Conservation (phyloP, 2,888 invertebrate species). For the Hydrotaea cyrtoneurina region DNA sequence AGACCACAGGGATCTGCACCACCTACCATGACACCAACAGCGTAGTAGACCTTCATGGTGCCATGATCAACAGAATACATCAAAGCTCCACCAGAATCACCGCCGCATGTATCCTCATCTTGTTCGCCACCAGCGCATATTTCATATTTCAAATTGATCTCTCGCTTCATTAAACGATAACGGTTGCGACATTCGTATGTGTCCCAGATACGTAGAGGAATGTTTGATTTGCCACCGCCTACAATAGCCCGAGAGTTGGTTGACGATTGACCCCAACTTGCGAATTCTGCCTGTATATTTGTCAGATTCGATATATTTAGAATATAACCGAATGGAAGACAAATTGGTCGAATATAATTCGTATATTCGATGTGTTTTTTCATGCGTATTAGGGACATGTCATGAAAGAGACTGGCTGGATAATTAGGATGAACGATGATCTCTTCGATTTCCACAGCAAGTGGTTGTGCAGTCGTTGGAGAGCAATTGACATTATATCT, state of each 20-base stretch:
- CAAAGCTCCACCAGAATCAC: constrained; percentile 85
- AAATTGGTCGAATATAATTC: constrained; percentile 6
- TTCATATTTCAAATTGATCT: constrained; percentile 81
- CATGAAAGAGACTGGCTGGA: neutral
- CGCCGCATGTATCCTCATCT: constrained; percentile 82
- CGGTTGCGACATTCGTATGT: constrained; percentile 81
- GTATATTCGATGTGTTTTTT: neutral
- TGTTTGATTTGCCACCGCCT: constrained; percentile 81
- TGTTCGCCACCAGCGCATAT: constrained; percentile 84
- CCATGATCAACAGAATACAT: constrained; percentile 80
- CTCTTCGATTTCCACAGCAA: neutral
- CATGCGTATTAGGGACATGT: constrained; percentile 6
- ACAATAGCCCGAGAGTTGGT: neutral
- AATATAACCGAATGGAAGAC: neutral
- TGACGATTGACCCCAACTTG: neutral
- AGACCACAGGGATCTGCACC: constrained; percentile 84
- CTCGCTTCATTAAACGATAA: constrained; percentile 81
- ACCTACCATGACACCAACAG: constrained; percentile 84
- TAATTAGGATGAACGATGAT: neutral
- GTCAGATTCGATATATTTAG: neutral
- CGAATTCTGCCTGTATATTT: neutral
- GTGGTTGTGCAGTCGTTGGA: neutral
- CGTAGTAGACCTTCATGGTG: constrained; percentile 81
- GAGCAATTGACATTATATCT: neutral
- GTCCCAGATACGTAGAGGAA: constrained; percentile 81